phyloP scores from a whole-genome alignment of 2,888 invertebrate species.

The Brachyptera putata region DNA sequence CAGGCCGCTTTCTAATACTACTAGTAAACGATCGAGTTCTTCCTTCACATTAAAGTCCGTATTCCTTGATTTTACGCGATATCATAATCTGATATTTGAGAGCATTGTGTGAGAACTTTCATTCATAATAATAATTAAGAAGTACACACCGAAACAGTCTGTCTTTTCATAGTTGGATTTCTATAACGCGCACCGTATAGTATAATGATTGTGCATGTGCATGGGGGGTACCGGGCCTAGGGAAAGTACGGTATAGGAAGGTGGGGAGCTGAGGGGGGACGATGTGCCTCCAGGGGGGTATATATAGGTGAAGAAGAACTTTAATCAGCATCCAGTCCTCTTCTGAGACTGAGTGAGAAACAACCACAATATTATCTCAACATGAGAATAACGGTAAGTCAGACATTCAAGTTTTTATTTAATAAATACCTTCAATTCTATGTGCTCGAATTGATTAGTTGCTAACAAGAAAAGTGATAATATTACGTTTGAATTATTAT shows the following conservation, averaged over 20 bases:
- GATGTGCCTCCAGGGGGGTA: background rate
- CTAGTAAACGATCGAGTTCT: too few species aligned
- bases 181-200: background rate
- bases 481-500: too few species aligned
- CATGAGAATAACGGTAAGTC: conserved; percentile 13
- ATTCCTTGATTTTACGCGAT: too few species aligned
- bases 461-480: too few species aligned
- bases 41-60: too few species aligned
- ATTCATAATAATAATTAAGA: conserved; percentile 14
- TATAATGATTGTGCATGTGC: background rate
- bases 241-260: conserved; percentile 3
- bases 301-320: background rate
- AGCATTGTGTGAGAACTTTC: conserved; percentile 17
- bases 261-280: background rate
- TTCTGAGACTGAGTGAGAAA: background rate
- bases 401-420: too few species aligned
- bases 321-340: conserved; percentile 9
- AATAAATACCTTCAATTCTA: too few species aligned
- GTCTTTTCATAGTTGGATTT: background rate
- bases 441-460: too few species aligned
- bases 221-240: background rate
- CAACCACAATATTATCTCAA: background rate
- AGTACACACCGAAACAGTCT: conserved; percentile 9
- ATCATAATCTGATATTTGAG: conserved; percentile 4
- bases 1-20: too few species aligned